Percentiles rank a stretch among this genome's conserved stretches.
Conservation (phyloP, 2,113 vertebrate species). For the Oncorhynchus tshawytscha region DNA sequence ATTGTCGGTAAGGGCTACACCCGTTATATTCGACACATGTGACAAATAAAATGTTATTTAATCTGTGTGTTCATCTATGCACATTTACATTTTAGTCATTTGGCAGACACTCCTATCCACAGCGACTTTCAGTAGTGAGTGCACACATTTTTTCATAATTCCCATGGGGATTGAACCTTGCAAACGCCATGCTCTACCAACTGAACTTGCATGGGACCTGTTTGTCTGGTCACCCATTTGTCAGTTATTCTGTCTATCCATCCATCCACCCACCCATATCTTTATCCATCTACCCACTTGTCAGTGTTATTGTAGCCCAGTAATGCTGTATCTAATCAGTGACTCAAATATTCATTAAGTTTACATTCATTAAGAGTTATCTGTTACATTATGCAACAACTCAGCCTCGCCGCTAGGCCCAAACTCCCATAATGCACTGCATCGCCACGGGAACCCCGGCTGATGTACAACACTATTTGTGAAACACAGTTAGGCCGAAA, state of each 20-base stretch:
- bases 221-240: background rate
- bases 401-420: slow-evolving; percentile 20
- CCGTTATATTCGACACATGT: no score
- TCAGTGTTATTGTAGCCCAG: background rate
- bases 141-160: no score
- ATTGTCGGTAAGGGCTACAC: no score
- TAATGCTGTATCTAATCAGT: background rate
- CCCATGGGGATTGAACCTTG: no score
- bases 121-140: no score
- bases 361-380: background rate
- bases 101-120: no score
- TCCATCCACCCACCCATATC: background rate
- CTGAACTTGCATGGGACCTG: background rate
- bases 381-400: slow-evolving; percentile 23
- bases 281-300: background rate
- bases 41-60: no score
- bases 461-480: slow-evolving; percentile 21
- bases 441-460: slow-evolving; percentile 27
- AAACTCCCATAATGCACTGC: slow-evolving; percentile 41
- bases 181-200: no score
- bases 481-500: background rate
- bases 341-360: background rate
- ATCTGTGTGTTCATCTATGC: no score
- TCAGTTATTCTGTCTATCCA: background rate
- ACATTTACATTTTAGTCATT: no score